Base-by-base conservation (phyloP, 2,888 invertebrate species). In the Eurytoma adleriae region DNA sequence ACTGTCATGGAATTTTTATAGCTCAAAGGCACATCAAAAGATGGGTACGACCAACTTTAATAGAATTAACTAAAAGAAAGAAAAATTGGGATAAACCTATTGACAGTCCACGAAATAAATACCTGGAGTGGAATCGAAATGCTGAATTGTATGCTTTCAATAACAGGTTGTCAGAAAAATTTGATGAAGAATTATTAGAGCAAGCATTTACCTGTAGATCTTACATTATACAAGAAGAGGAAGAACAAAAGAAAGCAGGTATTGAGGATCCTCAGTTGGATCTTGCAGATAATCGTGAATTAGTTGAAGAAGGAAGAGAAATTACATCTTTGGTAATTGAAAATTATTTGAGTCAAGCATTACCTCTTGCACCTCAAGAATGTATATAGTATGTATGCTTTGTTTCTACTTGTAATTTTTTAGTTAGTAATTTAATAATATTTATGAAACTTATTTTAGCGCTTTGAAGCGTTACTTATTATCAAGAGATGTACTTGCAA, bases 141-240 rank as follows among this genome's bases (percentile, higher is more conserved):
- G 94, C 96, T 0, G 98, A 98, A 91, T 83, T 98, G 2, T 98
- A 93, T 91, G 96, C 98, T 0, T 98, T 98, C 92, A 95, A 95
- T 13, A 95, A 95, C 87, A 93, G 99, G 40, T 91, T 98, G 18
- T 94, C 95, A 30, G 99, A 99, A 92, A 93, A 96, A 4, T 96
- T 99, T 87, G 92, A 96, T 80, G 91, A 93, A 0, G 92, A 93
- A 24, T 89, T 95, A 18, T 90, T 99, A 48, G 93, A 94, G 75
- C 93, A 93, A 86, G 97, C 98, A 0, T 95, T 99, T 79, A 95
- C 95, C 59, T 95, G 97, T 87, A 93, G 94, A 84, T 96, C 96
- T 0, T 98, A 96, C 89, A 92, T 96, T 3, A 92, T 94, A 50
- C 91, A 93, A 87, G 96, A 97, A 89, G 93, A 94, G 88, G 91